These are phyloP conservation scores for Protonemura montana DNA, from an alignment of 2,888 invertebrate species.

Conservation along the genomic window DNA sequence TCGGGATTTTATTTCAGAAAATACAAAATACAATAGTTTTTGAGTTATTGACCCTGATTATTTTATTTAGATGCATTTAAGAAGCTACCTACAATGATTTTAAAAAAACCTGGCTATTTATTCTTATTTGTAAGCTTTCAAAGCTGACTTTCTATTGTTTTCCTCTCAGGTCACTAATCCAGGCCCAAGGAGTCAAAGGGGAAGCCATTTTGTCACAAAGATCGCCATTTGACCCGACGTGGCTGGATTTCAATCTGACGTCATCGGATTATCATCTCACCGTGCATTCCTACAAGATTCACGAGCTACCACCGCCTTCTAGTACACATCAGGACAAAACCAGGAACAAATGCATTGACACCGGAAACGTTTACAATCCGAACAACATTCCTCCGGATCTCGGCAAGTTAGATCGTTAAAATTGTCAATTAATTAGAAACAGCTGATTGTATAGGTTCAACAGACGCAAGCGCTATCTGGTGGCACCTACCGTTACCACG, in stretches of 20 bases:
- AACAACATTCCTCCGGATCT: constrained; percentile 55
- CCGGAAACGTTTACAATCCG: constrained; percentile 82
- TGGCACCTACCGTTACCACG: no score
- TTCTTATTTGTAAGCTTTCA: no score
- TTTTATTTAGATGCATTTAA: no score
- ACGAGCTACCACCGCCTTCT: constrained; percentile 73
- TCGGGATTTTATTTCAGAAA: no score
- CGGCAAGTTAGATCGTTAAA: no score
- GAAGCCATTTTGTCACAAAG: constrained; percentile 79
- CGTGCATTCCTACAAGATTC: constrained; percentile 66
- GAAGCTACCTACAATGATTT: no score
- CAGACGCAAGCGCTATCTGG: no score
- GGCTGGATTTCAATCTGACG: constrained; percentile 69
- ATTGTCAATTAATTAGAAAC: no score
- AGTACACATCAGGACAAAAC: constrained; percentile 56
- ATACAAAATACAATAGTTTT: no score
- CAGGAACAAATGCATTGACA: constrained; percentile 69
- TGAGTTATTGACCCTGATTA: no score
- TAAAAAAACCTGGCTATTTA: no score
- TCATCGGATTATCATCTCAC: constrained; percentile 41
- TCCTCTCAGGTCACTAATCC: constrained; percentile 70
- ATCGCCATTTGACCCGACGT: constrained; percentile 85
- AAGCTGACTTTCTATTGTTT: not conserved
- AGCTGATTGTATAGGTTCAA: no score
- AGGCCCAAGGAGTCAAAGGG: constrained; percentile 82